These are phyloP conservation scores for Anthonomus grandis DNA, from an alignment of 1,140 invertebrate species.

Conservation along the genomic window DNA sequence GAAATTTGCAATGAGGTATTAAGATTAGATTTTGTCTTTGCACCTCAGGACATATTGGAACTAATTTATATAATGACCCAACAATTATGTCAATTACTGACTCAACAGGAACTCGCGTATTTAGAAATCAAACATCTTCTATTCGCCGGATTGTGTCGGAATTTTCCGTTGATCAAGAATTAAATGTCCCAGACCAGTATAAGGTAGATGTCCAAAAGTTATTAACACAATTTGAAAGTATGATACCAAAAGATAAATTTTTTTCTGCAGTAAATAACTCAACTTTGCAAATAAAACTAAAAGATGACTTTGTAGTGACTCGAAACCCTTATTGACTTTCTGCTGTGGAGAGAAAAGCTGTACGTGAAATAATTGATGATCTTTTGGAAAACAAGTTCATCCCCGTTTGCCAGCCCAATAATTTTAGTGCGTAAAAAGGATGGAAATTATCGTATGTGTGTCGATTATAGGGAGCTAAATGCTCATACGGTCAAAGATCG, in stretches of 20 bases:
- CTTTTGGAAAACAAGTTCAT: no score
- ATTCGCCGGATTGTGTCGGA: no score
- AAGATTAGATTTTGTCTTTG: slow-evolving; percentile 4
- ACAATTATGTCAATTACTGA: slow-evolving; percentile 4
- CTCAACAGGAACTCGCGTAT: no score
- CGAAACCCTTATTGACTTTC: no score
- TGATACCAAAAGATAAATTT: slow-evolving; percentile 1
- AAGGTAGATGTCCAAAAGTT: neutral
- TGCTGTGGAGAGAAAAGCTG: no score
- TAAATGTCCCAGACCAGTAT: neutral
- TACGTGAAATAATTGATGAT: slow-evolving; percentile 12
- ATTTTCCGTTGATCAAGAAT: no score
- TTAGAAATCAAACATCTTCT: no score
- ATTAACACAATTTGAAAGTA: neutral
- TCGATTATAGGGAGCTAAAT: slow-evolving; percentile 41
- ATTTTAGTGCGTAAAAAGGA: slow-evolving; percentile 43
- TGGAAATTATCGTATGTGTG: slow-evolving; percentile 34
- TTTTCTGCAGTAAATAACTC: slow-evolving; percentile 7
- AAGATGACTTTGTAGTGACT: no score
- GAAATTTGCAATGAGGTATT: neutral
- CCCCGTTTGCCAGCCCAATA: slow-evolving; percentile 43
- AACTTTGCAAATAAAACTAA: neutral
- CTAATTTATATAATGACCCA: slow-evolving; percentile 10
- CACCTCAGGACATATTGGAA: no score
- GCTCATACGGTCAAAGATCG: slow-evolving; percentile 29